Base-by-base conservation (phyloP, 2,888 invertebrate species). In the Pristionchus arcanus region DNA sequence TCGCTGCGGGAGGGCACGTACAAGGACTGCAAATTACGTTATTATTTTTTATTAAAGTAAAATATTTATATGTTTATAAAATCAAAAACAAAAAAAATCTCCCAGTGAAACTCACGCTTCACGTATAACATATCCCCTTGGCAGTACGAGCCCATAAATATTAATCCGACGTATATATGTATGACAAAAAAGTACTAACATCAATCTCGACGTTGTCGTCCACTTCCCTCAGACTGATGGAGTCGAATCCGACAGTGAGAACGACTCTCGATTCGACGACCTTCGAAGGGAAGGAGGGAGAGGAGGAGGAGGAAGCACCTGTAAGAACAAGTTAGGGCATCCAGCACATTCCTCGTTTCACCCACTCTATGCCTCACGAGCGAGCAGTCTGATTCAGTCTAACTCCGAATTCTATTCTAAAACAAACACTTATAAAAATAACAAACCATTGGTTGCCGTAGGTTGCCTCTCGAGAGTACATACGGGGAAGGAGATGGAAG, bases 401-500 rank as follows among this genome's bases (percentile, higher is more conserved):
- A 2, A 55, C 5, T 19, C 21, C 21, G 19, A 19, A 11, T 9
- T 13, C 55, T 13, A 55, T 55, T 55, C 16, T 4, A 55, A 55
- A 16, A 55, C 4, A 55, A 55, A 55, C 21, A 11, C 53, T 53
- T 53, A 11, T 53, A 11, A 53, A 21, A 28, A 83, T 42, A 19
- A 49, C 15, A n/a, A 28, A 83, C 83, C 49, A 55, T n/a, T 53
- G 25, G 49, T 21, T 28, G 2, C 49, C 25, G 63, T 37, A 0
- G 25, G 28, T 21, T 74, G 42, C 19, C 87, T 49, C 87, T 68
- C 98, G 96, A 98, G 98, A 59, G 97, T 96, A 95, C 98, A 97
- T 96, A 98, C 98, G 53, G 99, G 99, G 96, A 99, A 98, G 87
- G 97, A 97, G 25, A 98, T 96, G 95, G 97, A 97, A 0, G 98